These are phyloP conservation scores for Crypturellus undulatus DNA, from an alignment of 2,113 vertebrate species.

Conservation along the genomic window DNA sequence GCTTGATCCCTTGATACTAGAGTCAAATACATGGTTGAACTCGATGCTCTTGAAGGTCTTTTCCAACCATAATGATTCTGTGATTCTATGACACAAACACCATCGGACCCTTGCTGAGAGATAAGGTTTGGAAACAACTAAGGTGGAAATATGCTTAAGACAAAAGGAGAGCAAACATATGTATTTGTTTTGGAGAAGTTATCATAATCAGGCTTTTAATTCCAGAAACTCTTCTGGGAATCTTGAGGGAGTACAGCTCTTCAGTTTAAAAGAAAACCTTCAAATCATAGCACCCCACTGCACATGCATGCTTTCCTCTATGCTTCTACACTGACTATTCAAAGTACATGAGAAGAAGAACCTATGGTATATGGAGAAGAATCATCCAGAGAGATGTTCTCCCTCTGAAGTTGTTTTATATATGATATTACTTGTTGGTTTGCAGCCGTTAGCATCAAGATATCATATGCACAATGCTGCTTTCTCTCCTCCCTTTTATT, in stretches of 20 bases:
- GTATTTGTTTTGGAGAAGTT: not conserved
- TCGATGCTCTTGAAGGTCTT: no score
- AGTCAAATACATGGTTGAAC: no score
- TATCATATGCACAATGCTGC: not conserved
- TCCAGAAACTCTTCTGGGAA: not conserved
- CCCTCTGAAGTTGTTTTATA: not conserved
- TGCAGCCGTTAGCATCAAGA: not conserved
- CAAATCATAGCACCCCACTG: not conserved
- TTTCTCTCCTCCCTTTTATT: slow-evolving; percentile 1
- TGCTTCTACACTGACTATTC: not conserved
- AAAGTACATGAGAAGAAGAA: not conserved
- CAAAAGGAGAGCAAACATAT: not conserved
- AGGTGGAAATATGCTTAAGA: not conserved
- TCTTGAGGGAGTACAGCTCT: not conserved
- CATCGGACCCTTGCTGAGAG: not conserved
- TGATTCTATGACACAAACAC: not conserved
- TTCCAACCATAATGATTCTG: no score
- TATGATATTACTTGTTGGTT: not conserved
- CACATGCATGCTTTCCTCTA: not conserved
- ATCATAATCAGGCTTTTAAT: not conserved
- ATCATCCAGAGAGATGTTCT: not conserved
- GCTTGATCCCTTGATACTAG: not conserved
- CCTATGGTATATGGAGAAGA: not conserved
- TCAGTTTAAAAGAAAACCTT: not conserved
- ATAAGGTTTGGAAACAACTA: not conserved